Base-by-base conservation (phyloP, 2,113 vertebrate species). In the Podarcis raffonei region DNA sequence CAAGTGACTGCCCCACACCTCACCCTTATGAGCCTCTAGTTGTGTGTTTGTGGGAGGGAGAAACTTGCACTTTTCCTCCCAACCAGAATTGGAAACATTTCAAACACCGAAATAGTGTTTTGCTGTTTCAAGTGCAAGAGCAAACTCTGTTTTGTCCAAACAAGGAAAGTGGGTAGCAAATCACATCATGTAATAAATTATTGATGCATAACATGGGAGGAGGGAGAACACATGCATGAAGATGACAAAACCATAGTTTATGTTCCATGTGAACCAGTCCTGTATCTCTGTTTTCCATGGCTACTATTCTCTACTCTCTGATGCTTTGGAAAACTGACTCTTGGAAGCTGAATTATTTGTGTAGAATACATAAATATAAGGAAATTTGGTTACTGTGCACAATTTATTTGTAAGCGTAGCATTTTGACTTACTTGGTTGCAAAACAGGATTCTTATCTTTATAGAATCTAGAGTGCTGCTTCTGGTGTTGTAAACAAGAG, bases 401-500 rank as follows among this genome's bases (percentile, higher is more conserved):
- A 82, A 16, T 39, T 59, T 66, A 39, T 20, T 76, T 74, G 25
- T 25, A n/a, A 65, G 37, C 6, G 18, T 42, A 23, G 5, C n/a
- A 25, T 65, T 23, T 88, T 76, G 20, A 22, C 20, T 65, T 75
- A 11, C 65, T 48, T 83, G 27, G 62, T 20, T 69, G 81, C 35
- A 83, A 83, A 83, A 59, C 11, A 57, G 83, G n/a, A 75, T 75
- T 32, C 16, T 37, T 20, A 57, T 32, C 35, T 37, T 1, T 1
- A 57, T 62, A 74, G 37, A 81, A 39, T 74, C 1, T 9, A 65
- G 12, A 53, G 4, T 39, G 57, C 30, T n/a, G 32, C 11, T 65
- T 37, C 88, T 88, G 83, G 32, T 92, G 9, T 76, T 86, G 25
- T 92, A 87, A 37, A 89, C 83, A 90, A 83, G 68, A 79, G 20